A percentile compares a stretch with the other conserved stretches of the same genome.
Conservation (phyloP, 30 jellyfish, hydroid and myxozoan species). For the Aurelia coerulea region DNA sequence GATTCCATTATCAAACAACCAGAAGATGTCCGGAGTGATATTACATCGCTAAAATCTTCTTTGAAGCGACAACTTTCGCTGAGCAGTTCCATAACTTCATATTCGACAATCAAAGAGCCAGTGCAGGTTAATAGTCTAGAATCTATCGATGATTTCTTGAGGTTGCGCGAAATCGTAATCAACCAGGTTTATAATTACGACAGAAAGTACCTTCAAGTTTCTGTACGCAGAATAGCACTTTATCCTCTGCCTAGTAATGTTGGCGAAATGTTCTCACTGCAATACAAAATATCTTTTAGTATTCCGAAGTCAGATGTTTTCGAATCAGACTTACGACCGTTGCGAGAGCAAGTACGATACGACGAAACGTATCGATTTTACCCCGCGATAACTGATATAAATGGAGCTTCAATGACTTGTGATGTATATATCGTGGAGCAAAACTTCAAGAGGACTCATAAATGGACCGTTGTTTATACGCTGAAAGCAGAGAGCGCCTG, state of each 20-base stretch:
- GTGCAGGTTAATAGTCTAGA: not conserved
- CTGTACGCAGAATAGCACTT: not conserved
- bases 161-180: slow-evolving; percentile 4
- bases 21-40: not conserved
- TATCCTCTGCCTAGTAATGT: slow-evolving; percentile 13
- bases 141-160: not conserved
- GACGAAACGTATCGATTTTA: slow-evolving; percentile 40
- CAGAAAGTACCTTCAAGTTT: slow-evolving; percentile 7
- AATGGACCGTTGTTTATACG: not conserved
- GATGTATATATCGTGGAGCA: slow-evolving; percentile 1
- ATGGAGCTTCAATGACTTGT: slow-evolving; percentile 6
- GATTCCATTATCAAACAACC: not conserved
- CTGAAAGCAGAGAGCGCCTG: not conserved
- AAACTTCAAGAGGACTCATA: not conserved
- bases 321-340: slow-evolving; percentile 30
- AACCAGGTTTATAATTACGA: slow-evolving; percentile 4
- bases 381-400: not conserved
- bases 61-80: not conserved
- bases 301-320: not conserved
- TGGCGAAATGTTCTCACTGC: not conserved
- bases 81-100: not conserved
- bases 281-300: slow-evolving; percentile 10
- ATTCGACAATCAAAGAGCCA: not conserved
- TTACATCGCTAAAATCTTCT: slow-evolving; percentile 1
- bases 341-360: slow-evolving; percentile 16